Base-by-base conservation (phyloP, 2,888 invertebrate genomes). In the Electrophaes corylata region DNA sequence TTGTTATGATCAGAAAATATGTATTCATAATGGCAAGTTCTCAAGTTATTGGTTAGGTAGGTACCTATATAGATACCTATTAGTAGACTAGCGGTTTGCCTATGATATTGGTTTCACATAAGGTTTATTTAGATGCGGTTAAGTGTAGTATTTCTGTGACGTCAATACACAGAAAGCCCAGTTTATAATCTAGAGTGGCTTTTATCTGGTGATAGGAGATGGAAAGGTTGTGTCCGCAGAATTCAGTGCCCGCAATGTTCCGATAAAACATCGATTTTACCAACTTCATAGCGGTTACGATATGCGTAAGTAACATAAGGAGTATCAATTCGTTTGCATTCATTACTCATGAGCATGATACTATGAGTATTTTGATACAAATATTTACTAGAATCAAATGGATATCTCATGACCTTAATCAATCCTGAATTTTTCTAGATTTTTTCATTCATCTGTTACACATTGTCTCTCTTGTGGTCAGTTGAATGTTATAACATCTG, bases 151-250 rank as follows among this genome's bases (percentile, higher is more conserved):
- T 75, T 76, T 73, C 69, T 57, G 49, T 79, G 78, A 79, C 75
- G 79, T 80, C 76, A 81, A 49, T 41, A 40, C 18, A 62, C 60
- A 64, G 57, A 66, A 62, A 68, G 68, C 76, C 60, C 33, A 54
- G 59, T 75, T 29, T 29, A 10, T 76, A n/a, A 86, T 83, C 83
- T 88, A 77, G 73, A 86, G 84, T 83, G 83, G 69, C 66, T 78
- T 81, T 83, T 85, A 87, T 83, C 83, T 69, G 60, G 20, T 60
- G 86, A 87, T 86, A 86, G 72, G 73, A 75, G 67, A 14, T 40
- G 31, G 12, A 12, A 33, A 19, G 41, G 50, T 10, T 49, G 33
- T 71, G 75, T 75, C 73, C 75, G 70, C 71, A 66, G 75, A 72
- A 78, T 78, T 77, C 73, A 78, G 72, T 75, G 66, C 69, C 64